phyloP scores from a whole-genome alignment of 2,113 vertebrate genomes.

The Tonatia bakeri region DNA sequence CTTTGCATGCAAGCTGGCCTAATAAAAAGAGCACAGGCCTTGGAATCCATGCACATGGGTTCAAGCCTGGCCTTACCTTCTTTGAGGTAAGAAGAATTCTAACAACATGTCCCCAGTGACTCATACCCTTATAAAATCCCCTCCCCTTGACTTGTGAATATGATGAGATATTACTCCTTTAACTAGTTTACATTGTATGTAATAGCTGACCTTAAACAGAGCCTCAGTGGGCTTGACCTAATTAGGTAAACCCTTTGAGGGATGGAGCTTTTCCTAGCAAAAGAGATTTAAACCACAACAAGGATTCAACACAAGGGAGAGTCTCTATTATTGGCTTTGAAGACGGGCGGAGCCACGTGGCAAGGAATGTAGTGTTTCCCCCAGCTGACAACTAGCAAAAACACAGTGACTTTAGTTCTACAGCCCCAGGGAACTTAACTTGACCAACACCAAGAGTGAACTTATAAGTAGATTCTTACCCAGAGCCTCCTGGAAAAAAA shows the following conservation, averaged over 20 bases:
- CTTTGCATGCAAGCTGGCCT: neutral
- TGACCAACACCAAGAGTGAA: neutral
- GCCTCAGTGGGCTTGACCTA: neutral
- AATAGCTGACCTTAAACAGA: neutral
- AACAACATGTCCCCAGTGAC: neutral
- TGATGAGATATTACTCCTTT: neutral
- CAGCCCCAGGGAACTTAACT: neutral
- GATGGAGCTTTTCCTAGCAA: neutral
- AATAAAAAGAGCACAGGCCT: neutral
- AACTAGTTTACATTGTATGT: neutral
- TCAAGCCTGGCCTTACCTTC: neutral
- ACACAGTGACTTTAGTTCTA: neutral
- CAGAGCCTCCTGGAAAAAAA: neutral
- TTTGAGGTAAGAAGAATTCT: neutral
- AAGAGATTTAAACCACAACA: neutral
- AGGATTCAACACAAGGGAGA: neutral
- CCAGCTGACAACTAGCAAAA: neutral
- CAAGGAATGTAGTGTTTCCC: neutral
- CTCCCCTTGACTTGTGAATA: neutral
- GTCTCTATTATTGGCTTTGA: neutral
- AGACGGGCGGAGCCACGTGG: neutral
- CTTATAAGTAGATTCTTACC: neutral
- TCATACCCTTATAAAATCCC: neutral
- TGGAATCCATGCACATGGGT: neutral
- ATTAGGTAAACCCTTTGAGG: neutral